Conservation (phyloP, 1,140 invertebrate species). For the Hypsibius dujardini region DNA sequence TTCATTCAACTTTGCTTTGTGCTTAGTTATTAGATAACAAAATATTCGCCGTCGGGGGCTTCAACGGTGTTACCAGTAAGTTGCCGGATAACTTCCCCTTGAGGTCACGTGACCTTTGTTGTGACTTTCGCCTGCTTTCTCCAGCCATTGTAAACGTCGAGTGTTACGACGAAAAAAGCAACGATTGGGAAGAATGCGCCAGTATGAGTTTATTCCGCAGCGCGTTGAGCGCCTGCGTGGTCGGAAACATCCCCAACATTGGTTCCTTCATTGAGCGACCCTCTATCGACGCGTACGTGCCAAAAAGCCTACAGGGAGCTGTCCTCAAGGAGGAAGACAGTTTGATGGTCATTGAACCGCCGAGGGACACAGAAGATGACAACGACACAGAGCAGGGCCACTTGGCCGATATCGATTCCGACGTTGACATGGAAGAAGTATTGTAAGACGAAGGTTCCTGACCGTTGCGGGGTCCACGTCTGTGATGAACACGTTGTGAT, state of each 20-base stretch:
- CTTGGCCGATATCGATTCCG: not conserved
- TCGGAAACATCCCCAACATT: conserved; percentile 59
- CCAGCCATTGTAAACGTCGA: conserved; percentile 63
- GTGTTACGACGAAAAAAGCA: conserved; percentile 63
- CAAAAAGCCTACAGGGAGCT: not conserved
- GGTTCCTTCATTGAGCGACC: conserved; percentile 49
- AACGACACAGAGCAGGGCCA: not conserved
- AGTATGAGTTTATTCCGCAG: conserved; percentile 70
- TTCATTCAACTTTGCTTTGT: too few species aligned
- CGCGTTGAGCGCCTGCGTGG: conserved; percentile 63
- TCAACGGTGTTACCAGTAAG: conserved; percentile 46
- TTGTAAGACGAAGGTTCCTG: too few species aligned
- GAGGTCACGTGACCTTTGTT: not conserved
- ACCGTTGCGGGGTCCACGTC: too few species aligned
- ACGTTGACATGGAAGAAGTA: conserved; percentile 14
- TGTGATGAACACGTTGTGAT: too few species aligned
- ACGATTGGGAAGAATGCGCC: conserved; percentile 71
- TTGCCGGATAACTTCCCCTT: not conserved
- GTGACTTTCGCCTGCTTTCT: conserved; percentile 19
- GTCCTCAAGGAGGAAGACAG: conserved; percentile 13
- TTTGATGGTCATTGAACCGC: not conserved
- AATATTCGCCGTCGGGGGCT: conserved; percentile 56
- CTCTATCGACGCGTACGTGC: conserved; percentile 12
- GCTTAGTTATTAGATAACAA: conserved; percentile 41
- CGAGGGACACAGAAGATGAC: not conserved